A percentile compares a stretch with the other conserved stretches of the same genome.
These are phyloP conservation scores for Ptychodera flava DNA, from an alignment of 35 echinoderm and acorn worm species.

Conservation along the genomic window DNA sequence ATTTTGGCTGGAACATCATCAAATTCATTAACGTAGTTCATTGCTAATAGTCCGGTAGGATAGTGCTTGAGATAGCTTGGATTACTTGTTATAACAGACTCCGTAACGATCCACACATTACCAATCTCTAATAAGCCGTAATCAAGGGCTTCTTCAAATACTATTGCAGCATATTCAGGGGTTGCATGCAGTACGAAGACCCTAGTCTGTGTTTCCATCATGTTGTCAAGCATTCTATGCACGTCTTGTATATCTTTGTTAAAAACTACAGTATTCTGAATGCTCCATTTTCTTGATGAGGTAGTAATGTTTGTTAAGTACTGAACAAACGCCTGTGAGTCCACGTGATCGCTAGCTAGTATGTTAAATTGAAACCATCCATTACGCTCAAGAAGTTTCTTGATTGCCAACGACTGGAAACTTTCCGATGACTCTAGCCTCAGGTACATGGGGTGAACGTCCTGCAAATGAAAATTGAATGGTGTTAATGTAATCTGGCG, in stretches of 20 bases:
- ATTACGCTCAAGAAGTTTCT: constrained; percentile 33
- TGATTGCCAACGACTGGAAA: constrained; percentile 36
- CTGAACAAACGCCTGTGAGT: constrained; percentile 31
- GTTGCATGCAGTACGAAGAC: constrained; percentile 38
- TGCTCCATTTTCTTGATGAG: constrained; percentile 17
- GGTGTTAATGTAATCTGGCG: not conserved
- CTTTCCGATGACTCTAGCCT: constrained; percentile 34
- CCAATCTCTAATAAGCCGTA: constrained; percentile 20
- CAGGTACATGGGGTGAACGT: constrained; percentile 46
- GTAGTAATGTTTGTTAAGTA: constrained; percentile 14
- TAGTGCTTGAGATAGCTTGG: constrained; percentile 19
- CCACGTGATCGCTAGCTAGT: constrained; percentile 24
- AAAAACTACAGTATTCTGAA: constrained; percentile 19
- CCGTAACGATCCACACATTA: constrained; percentile 36
- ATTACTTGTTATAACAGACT: constrained; percentile 21
- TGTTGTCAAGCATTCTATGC: not conserved
- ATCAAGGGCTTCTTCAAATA: constrained; percentile 24
- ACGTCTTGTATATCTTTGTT: not conserved
- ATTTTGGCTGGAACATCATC: constrained; percentile 18
- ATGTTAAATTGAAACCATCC: constrained; percentile 42
- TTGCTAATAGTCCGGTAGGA: constrained; percentile 25
- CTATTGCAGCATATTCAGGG: constrained; percentile 17
- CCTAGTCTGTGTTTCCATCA: not conserved
- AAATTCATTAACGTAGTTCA: constrained; percentile 2
- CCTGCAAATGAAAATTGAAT: constrained; percentile 17